Conservation (phyloP, 2,888 invertebrate genomes). For the Sussaba pulchella region DNA sequence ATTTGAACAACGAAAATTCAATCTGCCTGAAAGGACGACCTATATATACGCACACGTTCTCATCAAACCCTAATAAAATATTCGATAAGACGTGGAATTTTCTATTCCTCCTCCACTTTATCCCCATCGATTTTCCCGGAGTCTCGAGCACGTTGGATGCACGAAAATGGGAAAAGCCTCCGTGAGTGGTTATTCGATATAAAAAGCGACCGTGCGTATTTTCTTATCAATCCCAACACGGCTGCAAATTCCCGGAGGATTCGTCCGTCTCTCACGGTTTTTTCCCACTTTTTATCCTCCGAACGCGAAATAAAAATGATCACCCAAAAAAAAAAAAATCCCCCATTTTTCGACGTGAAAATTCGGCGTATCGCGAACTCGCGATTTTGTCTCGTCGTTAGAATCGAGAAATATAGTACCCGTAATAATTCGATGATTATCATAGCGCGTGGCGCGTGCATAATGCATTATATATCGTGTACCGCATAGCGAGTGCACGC, state of each 20-base stretch:
- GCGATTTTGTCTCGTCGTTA: too few species aligned
- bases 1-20: too few species aligned
- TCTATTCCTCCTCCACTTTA: slow-evolving; percentile 45
- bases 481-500: background rate
- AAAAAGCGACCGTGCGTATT: slow-evolving; percentile 27
- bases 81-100: slow-evolving; percentile 30
- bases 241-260: slow-evolving; percentile 14
- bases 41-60: too few species aligned
- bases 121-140: slow-evolving; percentile 41
- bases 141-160: background rate
- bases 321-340: too few species aligned
- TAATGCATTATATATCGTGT: slow-evolving; percentile 6
- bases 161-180: slow-evolving; percentile 18
- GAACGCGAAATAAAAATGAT: too few species aligned
- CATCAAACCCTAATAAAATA: slow-evolving; percentile 41
- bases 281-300: background rate
- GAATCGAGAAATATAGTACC: background rate
- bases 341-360: too few species aligned
- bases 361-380: background rate
- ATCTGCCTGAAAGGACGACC: too few species aligned
- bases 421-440: slow-evolving; percentile 34
- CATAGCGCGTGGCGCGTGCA: slow-evolving; percentile 8
- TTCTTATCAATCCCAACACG: slow-evolving; percentile 33
- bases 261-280: background rate
- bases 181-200: slow-evolving; percentile 22